Evolutionary conservation across 2,888 invertebrate species (phyloP), one percentile per base, ranked within the genome.

Genomic region (Onthophagus sagittarius): DNA sequence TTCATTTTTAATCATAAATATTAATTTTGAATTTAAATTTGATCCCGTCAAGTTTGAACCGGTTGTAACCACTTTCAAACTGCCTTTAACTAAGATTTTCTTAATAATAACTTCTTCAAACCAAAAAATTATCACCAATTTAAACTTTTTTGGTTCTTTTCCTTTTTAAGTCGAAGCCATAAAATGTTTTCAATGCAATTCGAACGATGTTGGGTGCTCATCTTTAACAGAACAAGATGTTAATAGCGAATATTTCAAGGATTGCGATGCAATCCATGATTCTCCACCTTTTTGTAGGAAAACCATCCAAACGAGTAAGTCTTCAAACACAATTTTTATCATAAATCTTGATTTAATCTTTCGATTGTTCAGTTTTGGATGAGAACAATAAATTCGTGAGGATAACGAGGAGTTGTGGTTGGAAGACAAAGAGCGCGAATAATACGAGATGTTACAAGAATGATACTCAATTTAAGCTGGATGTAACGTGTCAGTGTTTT

Each of bases 131-230:
- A 53, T 11, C 11, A 7, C 5, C 11, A 53, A 53, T 9, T 53
- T 53, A 7, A 53, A 4, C 39, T 6, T 23, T 23, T 9, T 23
- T 6, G n/a, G 15, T 62, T 62, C 13, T 53, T 62, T 71, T 71
- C 32, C 71, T 23, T 11, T 69, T 84, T 5, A 83, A 90, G 90
- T 86, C 77, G 81, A 85, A 13, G 85, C 87, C 1, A 88, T 92
- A 76, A 86, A 87, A 69, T 94, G 94, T 81, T 93, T 90, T 84
- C 91, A 92, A 77, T 94, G 94, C 85, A 93, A 91, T 83, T 93
- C 94, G 62, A 87, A 86, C 71, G 88, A 93, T 83, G 88, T 89
- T 9, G 90, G 90, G 83, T 94, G 94, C 81, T 85, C 86, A 31
- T 88, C 88, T 76, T 87, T 91, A 79, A 86, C 89, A 77, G 84